Conservation (phyloP, 1,140 invertebrate species). For the Drosophila virilis region DNA sequence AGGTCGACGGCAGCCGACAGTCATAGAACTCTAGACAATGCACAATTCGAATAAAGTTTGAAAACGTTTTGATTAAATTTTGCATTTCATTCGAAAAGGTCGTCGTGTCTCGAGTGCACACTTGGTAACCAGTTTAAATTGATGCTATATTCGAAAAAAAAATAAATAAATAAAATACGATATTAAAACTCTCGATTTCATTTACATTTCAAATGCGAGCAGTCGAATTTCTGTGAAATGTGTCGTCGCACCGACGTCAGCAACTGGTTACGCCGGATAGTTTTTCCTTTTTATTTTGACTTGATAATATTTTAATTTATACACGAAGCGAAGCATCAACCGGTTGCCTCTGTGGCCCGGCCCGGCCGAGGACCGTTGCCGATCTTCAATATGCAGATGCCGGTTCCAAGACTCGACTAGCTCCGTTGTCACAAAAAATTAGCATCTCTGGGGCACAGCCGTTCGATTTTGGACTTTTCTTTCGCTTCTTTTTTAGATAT, state of each 20-base stretch:
- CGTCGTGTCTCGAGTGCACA: conserved; percentile 14
- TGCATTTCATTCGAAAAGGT: conserved; percentile 29
- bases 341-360: conserved; percentile 49
- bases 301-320: conserved; percentile 59
- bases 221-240: conserved; percentile 60
- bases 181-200: conserved; percentile 65
- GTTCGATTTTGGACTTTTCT: conserved; percentile 49
- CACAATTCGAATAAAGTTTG: conserved; percentile 58
- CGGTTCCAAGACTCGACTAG: conserved; percentile 33
- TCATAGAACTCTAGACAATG: conserved; percentile 39
- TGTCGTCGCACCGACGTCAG: conserved; percentile 57
- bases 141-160: conserved; percentile 4
- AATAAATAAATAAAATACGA: neutral
- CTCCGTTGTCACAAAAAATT: conserved; percentile 66
- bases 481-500: conserved; percentile 16
- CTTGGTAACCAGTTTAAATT: conserved; percentile 19
- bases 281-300: conserved; percentile 48
- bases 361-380: conserved; percentile 30
- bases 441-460: conserved; percentile 55
- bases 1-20: conserved; percentile 29
- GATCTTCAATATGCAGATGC: conserved; percentile 36
- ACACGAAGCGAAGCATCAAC: conserved; percentile 43
- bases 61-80: conserved; percentile 5
- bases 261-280: conserved; percentile 57
- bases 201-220: conserved; percentile 63